A percentile compares a stretch with the other conserved stretches of the same genome.
These are phyloP conservation scores for Dusona sp. DNA, from an alignment of 2,888 invertebrate species.

Conservation along the genomic window DNA sequence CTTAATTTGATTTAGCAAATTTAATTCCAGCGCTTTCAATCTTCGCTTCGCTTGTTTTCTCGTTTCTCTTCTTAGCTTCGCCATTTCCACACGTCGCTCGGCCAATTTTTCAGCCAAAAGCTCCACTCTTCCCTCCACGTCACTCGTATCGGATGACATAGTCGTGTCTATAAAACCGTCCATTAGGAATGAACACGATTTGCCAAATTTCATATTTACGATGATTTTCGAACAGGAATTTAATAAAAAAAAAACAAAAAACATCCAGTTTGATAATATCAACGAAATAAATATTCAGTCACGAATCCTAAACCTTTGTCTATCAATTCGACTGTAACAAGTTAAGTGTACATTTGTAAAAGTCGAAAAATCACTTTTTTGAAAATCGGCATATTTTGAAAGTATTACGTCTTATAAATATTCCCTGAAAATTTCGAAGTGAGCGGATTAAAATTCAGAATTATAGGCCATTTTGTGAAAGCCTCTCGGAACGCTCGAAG, in stretches of 20 bases:
- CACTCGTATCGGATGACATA: conserved; percentile 83
- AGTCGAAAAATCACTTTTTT: too few species aligned
- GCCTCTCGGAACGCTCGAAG: too few species aligned
- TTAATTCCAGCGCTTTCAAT: conserved; percentile 81
- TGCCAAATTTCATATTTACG: conserved; percentile 1
- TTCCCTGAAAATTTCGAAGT: too few species aligned
- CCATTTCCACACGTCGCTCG: conserved; percentile 82
- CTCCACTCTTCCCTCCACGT: conserved; percentile 82
- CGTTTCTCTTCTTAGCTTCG: conserved; percentile 81
- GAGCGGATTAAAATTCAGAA: too few species aligned
- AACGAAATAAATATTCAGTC: background rate
- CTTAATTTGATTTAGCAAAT: conserved; percentile 83
- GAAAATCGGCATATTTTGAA: too few species aligned
- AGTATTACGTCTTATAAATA: too few species aligned
- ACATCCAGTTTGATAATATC: background rate
- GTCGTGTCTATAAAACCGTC: conserved; percentile 79
- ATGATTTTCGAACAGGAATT: background rate
- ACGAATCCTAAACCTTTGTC: background rate
- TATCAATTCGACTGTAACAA: too few species aligned
- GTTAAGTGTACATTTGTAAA: too few species aligned
- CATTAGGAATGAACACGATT: background rate
- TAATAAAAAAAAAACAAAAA: background rate
- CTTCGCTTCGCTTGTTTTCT: conserved; percentile 82
- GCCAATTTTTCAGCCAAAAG: conserved; percentile 82
- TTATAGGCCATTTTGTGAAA: too few species aligned